Evolutionary conservation across 2,797 vertebrate genomes (phyloP).

Genomic region (Halcyon smyrnensis): DNA sequence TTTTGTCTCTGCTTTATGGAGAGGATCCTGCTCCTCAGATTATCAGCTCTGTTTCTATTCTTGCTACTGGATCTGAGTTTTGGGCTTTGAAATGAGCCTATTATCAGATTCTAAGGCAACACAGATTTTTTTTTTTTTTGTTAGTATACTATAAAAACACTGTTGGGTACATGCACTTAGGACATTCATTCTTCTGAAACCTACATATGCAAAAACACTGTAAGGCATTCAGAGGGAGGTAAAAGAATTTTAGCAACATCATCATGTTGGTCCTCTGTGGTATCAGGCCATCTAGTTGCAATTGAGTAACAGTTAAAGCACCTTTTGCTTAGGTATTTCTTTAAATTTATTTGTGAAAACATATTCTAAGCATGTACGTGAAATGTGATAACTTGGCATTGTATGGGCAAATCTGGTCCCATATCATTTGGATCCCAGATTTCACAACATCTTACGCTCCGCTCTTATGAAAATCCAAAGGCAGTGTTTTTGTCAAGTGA

Average conservation of each 20-base stretch:
- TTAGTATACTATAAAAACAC: not conserved
- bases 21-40: not conserved
- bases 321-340: not conserved
- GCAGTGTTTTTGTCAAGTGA: constrained; percentile 36
- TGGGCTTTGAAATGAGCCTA: not conserved
- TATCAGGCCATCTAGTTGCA: not conserved
- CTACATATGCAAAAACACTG: not conserved
- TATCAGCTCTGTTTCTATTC: not conserved
- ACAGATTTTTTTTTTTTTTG: not conserved
- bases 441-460: not conserved
- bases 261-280: not conserved
- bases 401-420: not conserved
- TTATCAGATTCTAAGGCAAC: not conserved
- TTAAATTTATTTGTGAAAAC: constrained; percentile 41
- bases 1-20: not conserved
- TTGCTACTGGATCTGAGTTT: not conserved
- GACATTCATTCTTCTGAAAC: not conserved
- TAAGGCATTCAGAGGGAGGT: not conserved
- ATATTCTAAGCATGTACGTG: not conserved
- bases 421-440: not conserved
- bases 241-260: not conserved
- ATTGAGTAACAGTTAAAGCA: not conserved
- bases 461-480: not conserved
- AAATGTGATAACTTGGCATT: constrained; percentile 20
- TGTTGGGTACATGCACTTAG: not conserved